Base-by-base conservation (phyloP, 2,113 vertebrate species). In the Candoia aspera region DNA sequence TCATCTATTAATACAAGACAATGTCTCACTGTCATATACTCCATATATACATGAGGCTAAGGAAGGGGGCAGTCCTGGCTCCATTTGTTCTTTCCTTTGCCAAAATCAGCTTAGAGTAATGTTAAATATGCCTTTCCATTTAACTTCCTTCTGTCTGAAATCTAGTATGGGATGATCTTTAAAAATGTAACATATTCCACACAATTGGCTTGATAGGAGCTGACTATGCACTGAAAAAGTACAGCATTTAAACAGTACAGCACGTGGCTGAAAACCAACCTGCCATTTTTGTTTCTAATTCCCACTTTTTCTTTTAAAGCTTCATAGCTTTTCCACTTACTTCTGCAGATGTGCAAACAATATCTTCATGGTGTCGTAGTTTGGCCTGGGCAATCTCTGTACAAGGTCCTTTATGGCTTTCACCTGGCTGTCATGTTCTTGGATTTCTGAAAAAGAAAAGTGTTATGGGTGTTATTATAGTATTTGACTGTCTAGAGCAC, bases 281-380 rank as follows among this genome's bases (percentile, higher is more conserved):
- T 57, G 87, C 60, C n/a, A 29, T 8, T 24, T 88, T 0, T 0
- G 17, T 59, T 84, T 68, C 84, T 8, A 54, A 64, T 24, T 37
- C 42, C 64, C 53, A 86, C 8, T 26, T 0, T 0, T 21, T 15
- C 90, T n/a, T 58, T 83, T 91, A 8, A 68, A 54, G 87, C 4
- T 26, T 84, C 33, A 89, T n/a, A 53, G 2, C 0, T 17, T 9
- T 62, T 94, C 19, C 94, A 96, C 97, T 97, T 98, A 99, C 99
- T 98, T 99, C 93, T 97, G 98, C 91, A 99, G 98, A 92, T 99
- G 99, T 84, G 96, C 96, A 96, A 99, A 99, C 64, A 99, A 98
- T 68, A 98, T 92, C 97, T 98, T 98, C 98, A 99, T 99, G 64
- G 99, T 99, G 95, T 99, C 98, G 23, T 97, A 98, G 97, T 99